These are phyloP conservation scores for Synaphobranchus kaupii DNA, from an alignment of 2,797 vertebrate species.

Conservation along the genomic window DNA sequence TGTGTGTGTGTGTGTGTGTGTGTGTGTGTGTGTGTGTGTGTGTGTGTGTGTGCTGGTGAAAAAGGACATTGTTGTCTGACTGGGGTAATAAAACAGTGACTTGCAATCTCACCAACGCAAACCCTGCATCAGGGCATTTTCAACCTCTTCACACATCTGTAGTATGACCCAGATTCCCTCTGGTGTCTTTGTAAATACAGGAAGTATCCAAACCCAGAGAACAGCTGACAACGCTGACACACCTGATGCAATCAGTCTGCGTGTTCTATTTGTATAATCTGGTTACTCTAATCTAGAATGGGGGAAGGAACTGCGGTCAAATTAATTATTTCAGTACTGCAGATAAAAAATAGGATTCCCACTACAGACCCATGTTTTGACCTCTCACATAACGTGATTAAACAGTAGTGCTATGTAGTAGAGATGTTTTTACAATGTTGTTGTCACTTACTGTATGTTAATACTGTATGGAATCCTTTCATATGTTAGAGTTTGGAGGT, in stretches of 20 bases:
- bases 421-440: background rate
- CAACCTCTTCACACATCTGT: background rate
- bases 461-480: background rate
- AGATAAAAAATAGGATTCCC: slow-evolving; percentile 27
- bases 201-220: background rate
- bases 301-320: slow-evolving; percentile 25
- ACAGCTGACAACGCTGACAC: background rate
- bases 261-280: slow-evolving; percentile 42
- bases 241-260: slow-evolving; percentile 21
- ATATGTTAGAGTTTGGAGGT: background rate
- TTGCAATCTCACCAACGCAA: background rate
- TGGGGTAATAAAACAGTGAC: slow-evolving; percentile 32
- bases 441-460: background rate
- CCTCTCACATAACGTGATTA: slow-evolving; percentile 55
- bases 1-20: slow-evolving; percentile 16
- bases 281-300: slow-evolving; percentile 47
- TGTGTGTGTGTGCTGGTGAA: slow-evolving; percentile 33
- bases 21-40: background rate
- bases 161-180: background rate
- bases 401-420: background rate
- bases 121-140: background rate
- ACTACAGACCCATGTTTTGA: slow-evolving; percentile 27
- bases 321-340: background rate
- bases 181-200: slow-evolving; percentile 32
- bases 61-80: slow-evolving; percentile 31